phyloP scores from a whole-genome alignment of 2,113 vertebrate species.

The Phyllostomus hastatus region DNA sequence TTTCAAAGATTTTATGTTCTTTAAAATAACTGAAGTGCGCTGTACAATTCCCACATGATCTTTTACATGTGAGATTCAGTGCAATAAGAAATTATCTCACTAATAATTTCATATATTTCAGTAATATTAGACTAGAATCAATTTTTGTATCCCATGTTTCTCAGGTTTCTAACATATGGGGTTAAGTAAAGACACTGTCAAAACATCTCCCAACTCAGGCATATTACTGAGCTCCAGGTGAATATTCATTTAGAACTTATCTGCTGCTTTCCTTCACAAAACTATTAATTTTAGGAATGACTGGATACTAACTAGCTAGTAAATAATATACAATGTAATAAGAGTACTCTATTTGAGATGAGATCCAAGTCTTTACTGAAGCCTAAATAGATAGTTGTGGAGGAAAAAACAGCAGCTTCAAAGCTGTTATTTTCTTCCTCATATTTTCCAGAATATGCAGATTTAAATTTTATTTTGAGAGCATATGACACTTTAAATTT shows the following conservation, averaged over 20 bases:
- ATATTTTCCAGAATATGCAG: neutral
- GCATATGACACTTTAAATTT: neutral
- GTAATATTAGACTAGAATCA: neutral
- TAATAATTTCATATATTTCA: neutral
- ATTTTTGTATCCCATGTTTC: neutral
- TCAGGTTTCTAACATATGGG: neutral
- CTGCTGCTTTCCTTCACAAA: neutral
- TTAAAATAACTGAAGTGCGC: neutral
- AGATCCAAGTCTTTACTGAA: neutral
- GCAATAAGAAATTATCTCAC: neutral
- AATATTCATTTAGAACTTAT: neutral
- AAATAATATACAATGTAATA: neutral
- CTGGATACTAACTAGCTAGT: neutral
- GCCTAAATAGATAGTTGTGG: neutral
- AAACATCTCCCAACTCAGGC: neutral
- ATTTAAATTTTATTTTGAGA: conserved; percentile 1
- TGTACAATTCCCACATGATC: neutral
- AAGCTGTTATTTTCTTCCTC: neutral
- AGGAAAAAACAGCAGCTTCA: neutral
- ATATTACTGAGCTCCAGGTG: neutral
- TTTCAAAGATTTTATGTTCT: neutral
- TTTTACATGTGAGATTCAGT: neutral
- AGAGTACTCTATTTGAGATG: neutral
- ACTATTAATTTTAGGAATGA: conserved; percentile 20
- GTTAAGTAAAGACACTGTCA: neutral